Evolutionary conservation across 2,888 invertebrate species (phyloP).

Genomic region (Prosapia bicincta): DNA sequence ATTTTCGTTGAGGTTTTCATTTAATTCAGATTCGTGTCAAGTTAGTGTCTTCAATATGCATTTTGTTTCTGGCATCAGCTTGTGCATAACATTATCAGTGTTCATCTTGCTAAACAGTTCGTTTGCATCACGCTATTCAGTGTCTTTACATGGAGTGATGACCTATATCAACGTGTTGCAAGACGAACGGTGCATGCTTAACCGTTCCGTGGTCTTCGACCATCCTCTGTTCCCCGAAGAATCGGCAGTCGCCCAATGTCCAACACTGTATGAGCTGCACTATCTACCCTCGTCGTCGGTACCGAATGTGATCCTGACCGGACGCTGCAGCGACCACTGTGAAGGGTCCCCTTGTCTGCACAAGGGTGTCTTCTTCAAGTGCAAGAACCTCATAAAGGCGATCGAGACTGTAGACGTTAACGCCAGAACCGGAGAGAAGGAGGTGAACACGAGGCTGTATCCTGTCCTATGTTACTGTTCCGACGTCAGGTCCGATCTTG

Average conservation of each 20-base stretch:
- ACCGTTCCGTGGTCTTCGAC: no score
- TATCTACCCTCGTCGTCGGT: neutral
- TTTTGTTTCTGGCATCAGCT: no score
- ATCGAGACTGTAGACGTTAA: neutral
- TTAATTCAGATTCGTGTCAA: no score
- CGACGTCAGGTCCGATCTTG: no score
- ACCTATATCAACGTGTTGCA: no score
- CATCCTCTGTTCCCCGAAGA: neutral
- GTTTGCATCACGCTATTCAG: no score
- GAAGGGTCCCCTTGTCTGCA: neutral
- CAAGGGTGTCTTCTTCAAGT: neutral
- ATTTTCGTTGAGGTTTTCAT: no score
- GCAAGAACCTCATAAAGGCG: neutral
- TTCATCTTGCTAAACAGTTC: no score
- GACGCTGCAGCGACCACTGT: neutral
- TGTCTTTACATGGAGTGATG: no score
- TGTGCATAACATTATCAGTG: no score
- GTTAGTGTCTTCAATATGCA: no score
- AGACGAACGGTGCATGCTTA: no score
- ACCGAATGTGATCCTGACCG: neutral
- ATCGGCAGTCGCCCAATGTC: neutral
- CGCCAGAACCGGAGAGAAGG: neutral
- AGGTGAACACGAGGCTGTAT: neutral
- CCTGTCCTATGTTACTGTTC: neutral
- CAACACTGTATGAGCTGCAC: neutral